These are phyloP conservation scores for Heliothis subflexa DNA, from an alignment of 1,140 invertebrate genomes.

Conservation along the genomic window DNA sequence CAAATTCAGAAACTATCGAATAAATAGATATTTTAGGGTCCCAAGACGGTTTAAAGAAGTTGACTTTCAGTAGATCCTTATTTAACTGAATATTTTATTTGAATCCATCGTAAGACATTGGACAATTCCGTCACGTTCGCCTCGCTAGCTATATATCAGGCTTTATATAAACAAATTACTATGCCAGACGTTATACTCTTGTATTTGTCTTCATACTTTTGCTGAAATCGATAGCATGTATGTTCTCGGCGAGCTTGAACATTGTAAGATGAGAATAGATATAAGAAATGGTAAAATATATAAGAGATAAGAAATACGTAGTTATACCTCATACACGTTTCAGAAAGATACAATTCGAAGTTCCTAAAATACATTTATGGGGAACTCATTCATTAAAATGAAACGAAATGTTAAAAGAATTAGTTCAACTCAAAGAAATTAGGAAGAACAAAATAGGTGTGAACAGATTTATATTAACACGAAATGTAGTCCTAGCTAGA, in stretches of 20 bases:
- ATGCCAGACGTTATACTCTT: background rate
- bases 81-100: conserved; percentile 1
- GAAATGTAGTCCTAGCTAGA: background rate
- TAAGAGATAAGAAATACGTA: no score
- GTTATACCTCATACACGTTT: background rate
- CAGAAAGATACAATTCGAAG: no score
- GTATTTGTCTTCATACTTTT: background rate
- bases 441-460: conserved; percentile 2
- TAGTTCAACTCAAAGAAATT: conserved; percentile 7
- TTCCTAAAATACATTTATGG: background rate
- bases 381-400: background rate
- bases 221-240: conserved; percentile 1
- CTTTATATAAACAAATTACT: conserved; percentile 1
- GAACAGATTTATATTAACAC: conserved; percentile 18
- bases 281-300: no score
- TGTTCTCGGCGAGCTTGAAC: background rate
- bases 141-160: background rate
- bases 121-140: conserved; percentile 1
- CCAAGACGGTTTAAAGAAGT: background rate
- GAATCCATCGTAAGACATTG: conserved; percentile 5
- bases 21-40: background rate
- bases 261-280: no score
- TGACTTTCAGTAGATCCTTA: background rate
- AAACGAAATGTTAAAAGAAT: background rate
- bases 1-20: background rate